Percentiles rank a stretch among this genome's conserved stretches.
phyloP scores from a whole-genome alignment of 2,113 vertebrate species.

The Epinephelus lanceolatus region DNA sequence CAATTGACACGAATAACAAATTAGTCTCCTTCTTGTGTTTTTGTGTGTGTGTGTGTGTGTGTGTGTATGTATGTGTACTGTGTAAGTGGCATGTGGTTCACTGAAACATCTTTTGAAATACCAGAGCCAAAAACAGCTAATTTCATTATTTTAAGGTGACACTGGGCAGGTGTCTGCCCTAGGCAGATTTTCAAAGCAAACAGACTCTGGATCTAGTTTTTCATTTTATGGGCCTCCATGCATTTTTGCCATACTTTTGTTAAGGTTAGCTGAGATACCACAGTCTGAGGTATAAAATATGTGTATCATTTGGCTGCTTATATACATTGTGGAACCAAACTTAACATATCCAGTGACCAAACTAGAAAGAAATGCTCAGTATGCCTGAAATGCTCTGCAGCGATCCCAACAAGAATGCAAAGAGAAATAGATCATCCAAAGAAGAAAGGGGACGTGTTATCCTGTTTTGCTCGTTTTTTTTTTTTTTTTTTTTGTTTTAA shows the following conservation, averaged over 20 bases:
- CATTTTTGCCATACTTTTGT: neutral
- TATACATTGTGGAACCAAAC: neutral
- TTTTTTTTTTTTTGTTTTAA: too few species aligned
- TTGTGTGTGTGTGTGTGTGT: constrained; percentile 12
- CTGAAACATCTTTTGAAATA: neutral
- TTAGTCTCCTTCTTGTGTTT: constrained; percentile 85
- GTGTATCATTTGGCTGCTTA: neutral
- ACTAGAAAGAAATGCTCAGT: neutral
- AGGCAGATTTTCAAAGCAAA: too few species aligned
- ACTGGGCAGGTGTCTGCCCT: neutral
- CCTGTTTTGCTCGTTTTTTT: neutral
- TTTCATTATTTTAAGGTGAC: neutral
- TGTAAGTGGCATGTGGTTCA: constrained; percentile 1
- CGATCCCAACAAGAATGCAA: neutral
- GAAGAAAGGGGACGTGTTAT: too few species aligned
- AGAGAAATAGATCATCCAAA: neutral
- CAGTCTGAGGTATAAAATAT: neutral
- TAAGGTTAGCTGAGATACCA: neutral
- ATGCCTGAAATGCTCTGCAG: neutral
- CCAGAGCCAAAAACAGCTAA: neutral
- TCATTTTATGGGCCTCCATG: neutral
- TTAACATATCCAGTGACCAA: neutral
- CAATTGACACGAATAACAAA: constrained; percentile 93
- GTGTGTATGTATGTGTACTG: constrained; percentile 4
- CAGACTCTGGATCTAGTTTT: neutral